These are phyloP conservation scores for Drosophila sp. DNA, from an alignment of 1,140 invertebrate species.

Conservation along the genomic window DNA sequence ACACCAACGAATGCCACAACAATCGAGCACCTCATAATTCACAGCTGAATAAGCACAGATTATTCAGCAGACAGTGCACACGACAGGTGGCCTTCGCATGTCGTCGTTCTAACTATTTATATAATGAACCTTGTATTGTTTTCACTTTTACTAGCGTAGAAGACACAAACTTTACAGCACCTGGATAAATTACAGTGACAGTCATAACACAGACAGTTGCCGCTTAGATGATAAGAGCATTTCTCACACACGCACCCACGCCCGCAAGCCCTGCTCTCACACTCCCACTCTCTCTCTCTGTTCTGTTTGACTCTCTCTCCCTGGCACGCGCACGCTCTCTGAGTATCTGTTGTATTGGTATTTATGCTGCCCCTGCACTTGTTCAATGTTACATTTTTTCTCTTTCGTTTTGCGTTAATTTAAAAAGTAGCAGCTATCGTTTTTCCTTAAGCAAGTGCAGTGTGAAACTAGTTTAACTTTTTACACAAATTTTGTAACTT, in stretches of 20 bases:
- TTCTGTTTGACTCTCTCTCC: slow-evolving; percentile 9
- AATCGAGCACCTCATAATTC: slow-evolving; percentile 37
- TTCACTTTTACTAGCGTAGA: slow-evolving; percentile 22
- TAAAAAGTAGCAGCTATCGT: not conserved
- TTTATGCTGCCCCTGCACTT: slow-evolving; percentile 63
- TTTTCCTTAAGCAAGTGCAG: not conserved
- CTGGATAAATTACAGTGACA: slow-evolving; percentile 26
- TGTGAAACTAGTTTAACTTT: not conserved
- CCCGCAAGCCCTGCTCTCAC: slow-evolving; percentile 7
- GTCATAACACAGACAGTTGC: slow-evolving; percentile 64
- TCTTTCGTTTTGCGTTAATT: slow-evolving; percentile 1
- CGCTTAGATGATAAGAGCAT: slow-evolving; percentile 64
- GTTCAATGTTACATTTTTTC: slow-evolving; percentile 36
- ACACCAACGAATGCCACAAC: slow-evolving; percentile 7
- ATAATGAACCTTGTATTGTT: slow-evolving; percentile 51
- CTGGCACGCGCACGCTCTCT: slow-evolving; percentile 40
- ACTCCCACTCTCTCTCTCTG: slow-evolving; percentile 5
- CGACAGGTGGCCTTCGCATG: slow-evolving; percentile 73
- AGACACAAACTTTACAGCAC: slow-evolving; percentile 14
- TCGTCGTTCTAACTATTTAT: slow-evolving; percentile 56
- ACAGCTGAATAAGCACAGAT: slow-evolving; percentile 56
- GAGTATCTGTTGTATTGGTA: slow-evolving; percentile 65
- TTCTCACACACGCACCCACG: slow-evolving; percentile 36
- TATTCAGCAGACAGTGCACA: slow-evolving; percentile 51
- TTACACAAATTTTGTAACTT: slow-evolving; percentile 5